phyloP scores from a whole-genome alignment of 2,797 vertebrate species.

The Cheirogaleus major region DNA sequence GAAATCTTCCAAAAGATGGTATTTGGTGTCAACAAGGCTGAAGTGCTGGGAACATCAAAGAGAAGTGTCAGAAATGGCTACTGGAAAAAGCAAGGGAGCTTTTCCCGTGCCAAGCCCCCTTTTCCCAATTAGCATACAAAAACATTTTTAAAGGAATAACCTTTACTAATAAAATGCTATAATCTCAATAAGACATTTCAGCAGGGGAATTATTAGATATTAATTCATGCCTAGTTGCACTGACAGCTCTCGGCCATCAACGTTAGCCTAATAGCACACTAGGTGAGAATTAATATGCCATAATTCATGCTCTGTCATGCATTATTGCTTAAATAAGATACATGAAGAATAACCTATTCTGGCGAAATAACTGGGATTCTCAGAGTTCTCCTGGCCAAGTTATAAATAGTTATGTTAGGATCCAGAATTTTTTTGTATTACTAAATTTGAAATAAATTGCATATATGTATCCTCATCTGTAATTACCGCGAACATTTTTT shows the following conservation, averaged over 20 bases:
- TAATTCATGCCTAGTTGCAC: constrained; percentile 77
- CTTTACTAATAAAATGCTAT: constrained; percentile 79
- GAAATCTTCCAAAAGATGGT: neutral
- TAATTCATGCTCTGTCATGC: constrained; percentile 74
- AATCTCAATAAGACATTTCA: constrained; percentile 71
- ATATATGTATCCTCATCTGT: constrained; percentile 67
- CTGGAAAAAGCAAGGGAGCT: neutral
- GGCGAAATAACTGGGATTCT: constrained; percentile 64
- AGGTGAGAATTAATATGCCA: constrained; percentile 82
- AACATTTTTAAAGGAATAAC: constrained; percentile 75
- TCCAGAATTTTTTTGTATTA: constrained; percentile 79
- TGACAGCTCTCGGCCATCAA: constrained; percentile 74
- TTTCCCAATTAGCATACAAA: constrained; percentile 58
- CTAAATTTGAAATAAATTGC: constrained; percentile 83
- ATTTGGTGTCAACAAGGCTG: neutral
- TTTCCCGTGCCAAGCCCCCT: neutral
- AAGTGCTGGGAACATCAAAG: neutral
- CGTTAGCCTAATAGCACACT: constrained; percentile 71
- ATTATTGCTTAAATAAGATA: constrained; percentile 65
- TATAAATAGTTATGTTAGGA: constrained; percentile 70
- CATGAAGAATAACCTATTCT: constrained; percentile 71
- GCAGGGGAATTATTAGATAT: constrained; percentile 75
- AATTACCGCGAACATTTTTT: constrained; percentile 73
- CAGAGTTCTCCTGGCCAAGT: constrained; percentile 68
- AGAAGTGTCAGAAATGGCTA: neutral